Conservation (phyloP, 2,113 vertebrate genomes). For the Zeus faber region DNA sequence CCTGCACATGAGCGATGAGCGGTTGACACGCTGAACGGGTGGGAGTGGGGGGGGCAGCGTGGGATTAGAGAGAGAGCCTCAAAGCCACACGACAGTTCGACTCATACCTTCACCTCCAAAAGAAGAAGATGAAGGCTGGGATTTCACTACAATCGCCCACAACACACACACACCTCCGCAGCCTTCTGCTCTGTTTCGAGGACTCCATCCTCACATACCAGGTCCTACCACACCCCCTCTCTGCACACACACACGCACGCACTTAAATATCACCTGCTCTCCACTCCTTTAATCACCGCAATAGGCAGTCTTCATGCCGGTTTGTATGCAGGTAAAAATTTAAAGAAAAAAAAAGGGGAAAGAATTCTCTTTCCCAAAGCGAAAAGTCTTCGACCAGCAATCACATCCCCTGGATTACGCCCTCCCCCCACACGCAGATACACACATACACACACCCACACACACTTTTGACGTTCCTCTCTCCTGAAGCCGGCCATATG, state of each 20-base stretch:
- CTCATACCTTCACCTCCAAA: slow-evolving; percentile 56
- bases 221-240: slow-evolving; percentile 25
- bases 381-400: background rate
- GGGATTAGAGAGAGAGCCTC: slow-evolving; percentile 51
- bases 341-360: no score
- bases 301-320: slow-evolving; percentile 66
- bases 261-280: slow-evolving; percentile 68
- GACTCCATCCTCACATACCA: slow-evolving; percentile 50
- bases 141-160: no score
- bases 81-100: slow-evolving; percentile 9
- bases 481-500: slow-evolving; percentile 20
- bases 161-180: slow-evolving; percentile 7
- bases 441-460: no score
- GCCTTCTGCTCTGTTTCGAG: slow-evolving; percentile 3
- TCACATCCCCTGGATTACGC: background rate
- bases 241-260: slow-evolving; percentile 56
- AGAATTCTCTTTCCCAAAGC: no score
- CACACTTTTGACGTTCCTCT: no score
- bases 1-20: slow-evolving; percentile 43
- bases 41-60: slow-evolving; percentile 42
- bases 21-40: slow-evolving; percentile 49
- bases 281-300: slow-evolving; percentile 65
- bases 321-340: no score
- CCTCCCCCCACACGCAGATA: background rate
- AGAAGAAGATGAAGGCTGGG: slow-evolving; percentile 29